Conservation (phyloP, 2,888 invertebrate species). For the Dromius quadrimaculatus region DNA sequence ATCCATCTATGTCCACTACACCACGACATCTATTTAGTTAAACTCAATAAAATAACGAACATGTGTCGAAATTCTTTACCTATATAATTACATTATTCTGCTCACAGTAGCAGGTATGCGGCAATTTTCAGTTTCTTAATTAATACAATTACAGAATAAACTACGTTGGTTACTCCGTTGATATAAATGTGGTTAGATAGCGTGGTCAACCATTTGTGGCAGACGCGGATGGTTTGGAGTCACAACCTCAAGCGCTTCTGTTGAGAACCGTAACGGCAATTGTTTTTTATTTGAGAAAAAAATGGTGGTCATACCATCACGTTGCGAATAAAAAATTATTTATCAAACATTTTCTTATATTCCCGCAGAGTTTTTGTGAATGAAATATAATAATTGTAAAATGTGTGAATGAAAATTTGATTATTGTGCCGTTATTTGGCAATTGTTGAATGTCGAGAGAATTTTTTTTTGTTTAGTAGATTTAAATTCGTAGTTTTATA, state of each 20-base stretch:
- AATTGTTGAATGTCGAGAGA: neutral
- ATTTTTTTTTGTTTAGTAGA: too few relatives aligned
- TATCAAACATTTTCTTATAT: slow-evolving; percentile 13
- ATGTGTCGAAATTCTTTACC: neutral
- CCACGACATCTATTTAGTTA: too few relatives aligned
- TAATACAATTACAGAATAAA: slow-evolving; percentile 34
- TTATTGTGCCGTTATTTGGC: slow-evolving; percentile 21
- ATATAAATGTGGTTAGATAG: slow-evolving; percentile 22
- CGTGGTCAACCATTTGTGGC: slow-evolving; percentile 22
- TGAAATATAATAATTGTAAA: slow-evolving; percentile 1
- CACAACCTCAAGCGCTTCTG: slow-evolving; percentile 19
- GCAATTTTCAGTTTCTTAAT: slow-evolving; percentile 16
- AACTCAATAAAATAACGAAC: neutral
- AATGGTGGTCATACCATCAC: slow-evolving; percentile 21
- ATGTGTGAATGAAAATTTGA: slow-evolving; percentile 17
- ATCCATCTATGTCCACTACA: too few relatives aligned
- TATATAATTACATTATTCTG: neutral
- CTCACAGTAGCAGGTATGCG: neutral
- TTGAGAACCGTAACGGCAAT: slow-evolving; percentile 17
- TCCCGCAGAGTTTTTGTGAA: slow-evolving; percentile 6
- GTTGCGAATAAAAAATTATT: slow-evolving; percentile 16
- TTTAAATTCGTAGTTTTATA: too few relatives aligned
- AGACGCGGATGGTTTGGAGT: slow-evolving; percentile 7
- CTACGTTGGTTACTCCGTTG: slow-evolving; percentile 14
- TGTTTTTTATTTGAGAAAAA: slow-evolving; percentile 1